A percentile compares a stretch with the other conserved stretches of the same genome.
phyloP scores from a whole-genome alignment of 2,797 vertebrate species.

The Picus viridis region DNA sequence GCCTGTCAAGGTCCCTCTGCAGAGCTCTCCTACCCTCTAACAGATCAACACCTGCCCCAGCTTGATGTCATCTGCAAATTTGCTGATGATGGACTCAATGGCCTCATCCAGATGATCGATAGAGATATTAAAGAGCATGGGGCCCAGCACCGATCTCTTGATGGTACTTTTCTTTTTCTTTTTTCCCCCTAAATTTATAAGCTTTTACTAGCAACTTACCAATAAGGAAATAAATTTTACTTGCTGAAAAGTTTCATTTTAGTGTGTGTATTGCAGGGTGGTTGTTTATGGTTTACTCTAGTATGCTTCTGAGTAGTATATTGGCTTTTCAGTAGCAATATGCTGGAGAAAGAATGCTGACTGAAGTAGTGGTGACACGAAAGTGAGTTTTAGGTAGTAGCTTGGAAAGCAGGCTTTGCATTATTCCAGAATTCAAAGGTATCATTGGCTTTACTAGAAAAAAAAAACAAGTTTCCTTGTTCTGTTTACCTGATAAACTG shows the following conservation, averaged over 20 bases:
- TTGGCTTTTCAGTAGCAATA: not conserved
- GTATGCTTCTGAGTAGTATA: not conserved
- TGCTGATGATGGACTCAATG: no score
- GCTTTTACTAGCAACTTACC: not conserved
- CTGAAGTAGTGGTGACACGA: not conserved
- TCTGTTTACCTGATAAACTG: not conserved
- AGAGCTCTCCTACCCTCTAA: no score
- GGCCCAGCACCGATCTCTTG: not conserved
- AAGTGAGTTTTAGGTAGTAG: not conserved
- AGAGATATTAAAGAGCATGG: no score
- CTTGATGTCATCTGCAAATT: no score
- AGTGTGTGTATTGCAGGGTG: accelerated
- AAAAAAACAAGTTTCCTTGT: not conserved
- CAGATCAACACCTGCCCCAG: no score
- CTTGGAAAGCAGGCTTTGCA: not conserved
- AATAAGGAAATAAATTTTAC: not conserved
- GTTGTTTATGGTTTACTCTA: not conserved
- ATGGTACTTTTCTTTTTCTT: not conserved
- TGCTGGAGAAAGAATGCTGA: not conserved
- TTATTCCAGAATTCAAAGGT: not conserved
- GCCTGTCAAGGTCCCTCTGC: no score
- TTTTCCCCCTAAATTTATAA: not conserved
- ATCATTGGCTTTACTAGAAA: not conserved
- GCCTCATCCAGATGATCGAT: no score
- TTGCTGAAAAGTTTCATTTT: not conserved